Conservation (phyloP, 1,140 invertebrate species). For the Drosophila nannoptera region DNA sequence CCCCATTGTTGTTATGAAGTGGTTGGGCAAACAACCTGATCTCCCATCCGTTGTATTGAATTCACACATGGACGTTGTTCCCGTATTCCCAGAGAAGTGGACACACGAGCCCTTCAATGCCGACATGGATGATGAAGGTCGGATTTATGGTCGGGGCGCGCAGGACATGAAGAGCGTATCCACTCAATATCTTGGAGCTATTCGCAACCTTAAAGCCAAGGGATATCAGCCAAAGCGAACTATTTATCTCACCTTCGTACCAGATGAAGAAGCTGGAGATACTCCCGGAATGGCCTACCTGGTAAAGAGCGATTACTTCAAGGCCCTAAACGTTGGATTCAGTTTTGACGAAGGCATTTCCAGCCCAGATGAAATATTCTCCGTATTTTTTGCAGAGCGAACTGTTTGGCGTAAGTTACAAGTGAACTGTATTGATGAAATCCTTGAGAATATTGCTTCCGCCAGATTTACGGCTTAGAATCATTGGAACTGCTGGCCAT, state of each 20-base stretch:
- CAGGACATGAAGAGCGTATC: constrained; percentile 82
- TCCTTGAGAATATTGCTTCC: neutral
- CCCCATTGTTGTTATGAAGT: constrained; percentile 87
- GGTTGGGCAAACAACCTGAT: constrained; percentile 84
- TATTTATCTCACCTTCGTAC: constrained; percentile 89
- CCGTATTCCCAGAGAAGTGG: constrained; percentile 85
- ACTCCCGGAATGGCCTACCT: constrained; percentile 90
- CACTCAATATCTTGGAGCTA: constrained; percentile 83
- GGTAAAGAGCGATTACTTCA: constrained; percentile 88
- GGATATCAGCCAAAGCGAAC: constrained; percentile 83
- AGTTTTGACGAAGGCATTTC: constrained; percentile 92
- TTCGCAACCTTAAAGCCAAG: constrained; percentile 83
- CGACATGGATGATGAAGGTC: constrained; percentile 85
- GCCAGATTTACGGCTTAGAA: constrained; percentile 56
- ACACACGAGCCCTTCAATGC: constrained; percentile 86
- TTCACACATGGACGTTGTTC: constrained; percentile 94
- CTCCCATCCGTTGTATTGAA: constrained; percentile 87
- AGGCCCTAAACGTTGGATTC: constrained; percentile 91
- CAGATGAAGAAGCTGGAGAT: constrained; percentile 96
- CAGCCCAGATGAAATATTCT: constrained; percentile 83
- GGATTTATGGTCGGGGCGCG: constrained; percentile 89
- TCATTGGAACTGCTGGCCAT: constrained; percentile 90
- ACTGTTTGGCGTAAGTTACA: constrained; percentile 83
- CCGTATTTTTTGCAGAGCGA: constrained; percentile 88
- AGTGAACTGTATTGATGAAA: neutral